Conservation (phyloP, 2,888 invertebrate species). For the Notodonta dromedarius region DNA sequence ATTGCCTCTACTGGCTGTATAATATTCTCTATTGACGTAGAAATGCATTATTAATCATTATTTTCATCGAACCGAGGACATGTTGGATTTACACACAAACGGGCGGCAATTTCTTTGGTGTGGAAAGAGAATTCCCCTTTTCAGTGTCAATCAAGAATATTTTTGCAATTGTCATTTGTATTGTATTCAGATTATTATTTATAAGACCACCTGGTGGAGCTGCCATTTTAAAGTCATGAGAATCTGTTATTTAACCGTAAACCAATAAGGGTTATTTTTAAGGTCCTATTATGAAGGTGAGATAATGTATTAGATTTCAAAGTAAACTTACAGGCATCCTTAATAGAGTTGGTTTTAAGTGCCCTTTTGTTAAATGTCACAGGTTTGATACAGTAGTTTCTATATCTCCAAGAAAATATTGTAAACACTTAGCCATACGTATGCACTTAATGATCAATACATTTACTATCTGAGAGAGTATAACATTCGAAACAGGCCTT, state of each 20-base stretch:
- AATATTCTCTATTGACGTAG: slow-evolving; percentile 14
- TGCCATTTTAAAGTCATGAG: no score
- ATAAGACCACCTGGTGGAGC: no score
- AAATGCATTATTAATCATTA: slow-evolving; percentile 31
- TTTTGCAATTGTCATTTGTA: background rate
- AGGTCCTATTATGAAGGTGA: no score
- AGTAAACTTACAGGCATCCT: no score
- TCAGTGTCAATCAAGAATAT: background rate
- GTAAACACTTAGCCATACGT: background rate
- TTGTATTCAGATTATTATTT: background rate
- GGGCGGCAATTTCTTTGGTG: slow-evolving; percentile 7
- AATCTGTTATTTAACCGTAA: no score
- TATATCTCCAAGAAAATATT: background rate
- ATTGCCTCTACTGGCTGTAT: slow-evolving; percentile 13
- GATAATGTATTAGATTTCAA: background rate
- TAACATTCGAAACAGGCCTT: background rate
- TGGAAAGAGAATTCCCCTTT: slow-evolving; percentile 24
- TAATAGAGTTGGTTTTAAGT: background rate
- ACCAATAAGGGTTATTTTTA: no score
- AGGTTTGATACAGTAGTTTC: background rate
- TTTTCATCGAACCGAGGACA: slow-evolving; percentile 9
- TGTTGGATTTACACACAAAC: slow-evolving; percentile 32
- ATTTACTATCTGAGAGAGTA: background rate
- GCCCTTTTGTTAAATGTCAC: background rate
- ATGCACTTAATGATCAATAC: background rate